These are phyloP conservation scores for Gymnocheta viridis DNA, from an alignment of 2,888 invertebrate species.

Conservation along the genomic window DNA sequence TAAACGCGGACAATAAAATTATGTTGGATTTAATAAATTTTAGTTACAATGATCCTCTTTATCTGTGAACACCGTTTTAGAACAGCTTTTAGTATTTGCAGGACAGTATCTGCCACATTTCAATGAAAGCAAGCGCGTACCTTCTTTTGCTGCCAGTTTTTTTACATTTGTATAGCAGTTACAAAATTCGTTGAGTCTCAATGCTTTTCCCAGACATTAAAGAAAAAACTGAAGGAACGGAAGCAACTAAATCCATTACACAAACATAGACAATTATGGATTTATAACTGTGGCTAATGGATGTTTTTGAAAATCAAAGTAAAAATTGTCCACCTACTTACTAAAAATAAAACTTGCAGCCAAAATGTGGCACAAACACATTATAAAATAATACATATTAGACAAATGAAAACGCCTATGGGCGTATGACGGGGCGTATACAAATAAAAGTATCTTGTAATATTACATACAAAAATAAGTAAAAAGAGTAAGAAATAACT, in stretches of 20 bases:
- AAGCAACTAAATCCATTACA: background rate
- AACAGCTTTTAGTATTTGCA: no score
- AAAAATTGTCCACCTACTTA: slow-evolving; percentile 67
- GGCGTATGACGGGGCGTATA: slow-evolving; percentile 18
- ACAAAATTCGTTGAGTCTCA: background rate
- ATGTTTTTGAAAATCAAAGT: slow-evolving; percentile 31
- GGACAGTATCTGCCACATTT: no score
- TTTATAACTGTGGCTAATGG: slow-evolving; percentile 60
- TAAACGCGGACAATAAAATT: no score
- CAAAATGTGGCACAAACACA: slow-evolving; percentile 13
- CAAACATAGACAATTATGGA: slow-evolving; percentile 51
- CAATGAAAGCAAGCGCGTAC: background rate
- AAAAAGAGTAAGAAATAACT: background rate
- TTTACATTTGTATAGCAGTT: background rate
- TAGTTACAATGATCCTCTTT: no score
- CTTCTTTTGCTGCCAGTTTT: background rate
- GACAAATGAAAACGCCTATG: slow-evolving; percentile 23
- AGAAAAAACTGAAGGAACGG: background rate
- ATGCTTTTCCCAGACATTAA: background rate
- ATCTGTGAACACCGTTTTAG: no score
- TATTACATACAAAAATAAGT: slow-evolving; percentile 16
- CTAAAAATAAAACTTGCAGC: slow-evolving; percentile 33
- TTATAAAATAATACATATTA: background rate
- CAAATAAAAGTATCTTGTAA: slow-evolving; percentile 11
- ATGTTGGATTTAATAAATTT: no score